Conservation (phyloP, 2,797 vertebrate species). For the Sebastes trivittatus region DNA sequence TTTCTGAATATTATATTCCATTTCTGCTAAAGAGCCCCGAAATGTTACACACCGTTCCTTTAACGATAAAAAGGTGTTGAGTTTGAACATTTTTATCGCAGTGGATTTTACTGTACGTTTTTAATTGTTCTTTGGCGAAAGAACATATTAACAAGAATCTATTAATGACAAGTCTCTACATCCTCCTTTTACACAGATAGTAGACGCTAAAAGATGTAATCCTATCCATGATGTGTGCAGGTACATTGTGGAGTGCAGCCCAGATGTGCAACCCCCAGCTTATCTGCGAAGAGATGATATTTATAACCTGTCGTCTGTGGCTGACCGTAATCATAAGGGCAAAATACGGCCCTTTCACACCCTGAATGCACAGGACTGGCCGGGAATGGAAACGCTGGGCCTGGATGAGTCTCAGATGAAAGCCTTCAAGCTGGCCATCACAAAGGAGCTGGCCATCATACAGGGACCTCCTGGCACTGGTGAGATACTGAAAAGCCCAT, state of each 20-base stretch:
- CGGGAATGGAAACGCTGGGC: constrained; percentile 82
- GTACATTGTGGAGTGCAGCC: constrained; percentile 90
- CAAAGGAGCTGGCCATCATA: constrained; percentile 93
- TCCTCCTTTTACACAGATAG: background rate
- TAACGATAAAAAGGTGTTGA: no score
- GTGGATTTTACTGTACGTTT: background rate
- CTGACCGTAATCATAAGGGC: constrained; percentile 28
- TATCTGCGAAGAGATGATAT: constrained; percentile 79
- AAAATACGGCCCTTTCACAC: constrained; percentile 66
- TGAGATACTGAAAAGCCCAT: constrained; percentile 26
- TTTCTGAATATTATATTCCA: no score
- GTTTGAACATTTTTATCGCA: background rate
- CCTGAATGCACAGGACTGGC: constrained; percentile 84
- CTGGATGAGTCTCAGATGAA: constrained; percentile 92
- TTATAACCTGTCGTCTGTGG: constrained; percentile 82
- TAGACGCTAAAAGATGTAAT: background rate
- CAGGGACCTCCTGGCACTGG: constrained; percentile 95
- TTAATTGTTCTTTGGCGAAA: background rate
- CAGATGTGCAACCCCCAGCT: constrained; percentile 80
- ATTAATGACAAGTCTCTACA: background rate
- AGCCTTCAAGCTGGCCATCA: constrained; percentile 90
- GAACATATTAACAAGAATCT: background rate
- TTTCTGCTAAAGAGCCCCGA: no score
- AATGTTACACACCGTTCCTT: no score
- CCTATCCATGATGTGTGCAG: constrained; percentile 53